Conservation (phyloP, 2,888 invertebrate genomes). For the Drosophila tanythrix region DNA sequence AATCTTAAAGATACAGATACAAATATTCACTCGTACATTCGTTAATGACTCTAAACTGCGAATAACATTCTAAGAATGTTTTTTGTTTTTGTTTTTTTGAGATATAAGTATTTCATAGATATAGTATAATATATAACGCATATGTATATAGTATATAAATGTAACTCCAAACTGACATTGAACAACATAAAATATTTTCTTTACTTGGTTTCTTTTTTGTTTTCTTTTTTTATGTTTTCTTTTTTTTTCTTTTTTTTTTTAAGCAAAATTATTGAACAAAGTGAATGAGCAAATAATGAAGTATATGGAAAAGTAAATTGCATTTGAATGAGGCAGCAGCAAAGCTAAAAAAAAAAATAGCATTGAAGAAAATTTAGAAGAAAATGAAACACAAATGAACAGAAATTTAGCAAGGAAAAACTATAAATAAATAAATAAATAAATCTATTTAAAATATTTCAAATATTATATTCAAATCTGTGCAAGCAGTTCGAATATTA, state of each 20-base stretch:
- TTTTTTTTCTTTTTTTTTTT: conserved; percentile 30
- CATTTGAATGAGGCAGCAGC: conserved; percentile 47
- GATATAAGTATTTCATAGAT: conserved; percentile 22
- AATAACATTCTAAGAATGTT: conserved; percentile 65
- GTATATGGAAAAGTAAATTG: conserved; percentile 45
- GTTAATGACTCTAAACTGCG: conserved; percentile 52
- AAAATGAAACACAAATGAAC: conserved; percentile 22
- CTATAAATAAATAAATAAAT: background rate
- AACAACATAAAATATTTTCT: conserved; percentile 80
- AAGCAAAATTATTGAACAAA: conserved; percentile 50
- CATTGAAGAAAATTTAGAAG: conserved; percentile 30
- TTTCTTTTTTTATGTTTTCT: conserved; percentile 34
- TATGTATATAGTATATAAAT: conserved; percentile 76
- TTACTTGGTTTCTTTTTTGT: conserved; percentile 46
- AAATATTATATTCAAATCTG: background rate
- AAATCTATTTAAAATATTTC: background rate
- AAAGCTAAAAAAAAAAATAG: conserved; percentile 17
- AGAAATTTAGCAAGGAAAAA: background rate
- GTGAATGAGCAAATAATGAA: conserved; percentile 47
- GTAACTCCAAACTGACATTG: conserved; percentile 81
- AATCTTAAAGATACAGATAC: conserved; percentile 46
- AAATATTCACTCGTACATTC: conserved; percentile 41
- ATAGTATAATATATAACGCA: conserved; percentile 67
- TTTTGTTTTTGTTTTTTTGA: conserved; percentile 4
- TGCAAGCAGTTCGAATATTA: background rate